Evolutionary conservation across 1,140 invertebrate genomes (phyloP).

Genomic region (Platyura marginata): DNA sequence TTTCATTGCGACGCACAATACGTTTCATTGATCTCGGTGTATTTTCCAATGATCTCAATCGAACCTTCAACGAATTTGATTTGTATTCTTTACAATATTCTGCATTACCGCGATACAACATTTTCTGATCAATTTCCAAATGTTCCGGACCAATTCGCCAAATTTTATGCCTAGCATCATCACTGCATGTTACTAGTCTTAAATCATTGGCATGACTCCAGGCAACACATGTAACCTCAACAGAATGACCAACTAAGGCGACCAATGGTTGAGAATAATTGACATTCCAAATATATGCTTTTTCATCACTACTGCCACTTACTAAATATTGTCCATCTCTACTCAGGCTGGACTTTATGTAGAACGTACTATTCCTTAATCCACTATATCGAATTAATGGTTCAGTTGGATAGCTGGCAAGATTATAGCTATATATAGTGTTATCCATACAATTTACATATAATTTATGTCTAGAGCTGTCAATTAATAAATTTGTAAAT

Average conservation of each 20-base stretch:
- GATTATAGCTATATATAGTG: constrained; percentile 67
- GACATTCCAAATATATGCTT: constrained; percentile 69
- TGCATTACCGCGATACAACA: constrained; percentile 31
- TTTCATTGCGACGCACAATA: constrained; percentile 19
- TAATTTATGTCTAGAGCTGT: constrained; percentile 42
- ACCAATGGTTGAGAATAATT: constrained; percentile 40
- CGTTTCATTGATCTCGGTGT: constrained; percentile 30
- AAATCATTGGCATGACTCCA: constrained; percentile 39
- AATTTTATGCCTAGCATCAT: constrained; percentile 56
- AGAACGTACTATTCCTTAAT: constrained; percentile 59
- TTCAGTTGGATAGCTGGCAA: constrained; percentile 43
- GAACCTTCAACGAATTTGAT: constrained; percentile 9
- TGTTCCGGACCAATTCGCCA: constrained; percentile 46
- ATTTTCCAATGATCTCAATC: constrained; percentile 25
- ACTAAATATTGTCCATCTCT: constrained; percentile 58
- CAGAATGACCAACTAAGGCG: constrained; percentile 48
- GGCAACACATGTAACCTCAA: constrained; percentile 68
- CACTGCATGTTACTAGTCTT: constrained; percentile 58
- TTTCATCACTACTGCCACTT: constrained; percentile 67
- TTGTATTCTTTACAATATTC: constrained; percentile 20
- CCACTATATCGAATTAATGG: constrained; percentile 44
- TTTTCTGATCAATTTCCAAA: constrained; percentile 23
- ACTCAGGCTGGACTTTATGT: constrained; percentile 63
- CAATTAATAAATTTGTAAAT: constrained; percentile 59
- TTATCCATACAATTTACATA: constrained; percentile 77